A percentile compares a stretch with the other conserved stretches of the same genome.
phyloP scores from a whole-genome alignment of 2,113 vertebrate genomes.

The Gadus macrocephalus region DNA sequence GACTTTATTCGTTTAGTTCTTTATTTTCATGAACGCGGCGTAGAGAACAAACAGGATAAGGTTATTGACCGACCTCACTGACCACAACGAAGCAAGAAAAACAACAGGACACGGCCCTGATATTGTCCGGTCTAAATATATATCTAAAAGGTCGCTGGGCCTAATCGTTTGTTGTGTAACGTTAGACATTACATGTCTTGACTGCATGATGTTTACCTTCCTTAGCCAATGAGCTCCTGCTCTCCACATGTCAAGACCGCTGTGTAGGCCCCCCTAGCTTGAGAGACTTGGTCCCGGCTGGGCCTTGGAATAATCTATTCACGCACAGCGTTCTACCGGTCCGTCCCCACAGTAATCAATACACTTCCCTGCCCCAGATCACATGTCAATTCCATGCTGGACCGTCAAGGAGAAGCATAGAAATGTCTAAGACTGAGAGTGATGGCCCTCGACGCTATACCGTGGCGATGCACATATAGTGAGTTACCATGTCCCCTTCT shows the following conservation, averaged over 20 bases:
- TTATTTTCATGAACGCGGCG: neutral
- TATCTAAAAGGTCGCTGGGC: conserved; percentile 25
- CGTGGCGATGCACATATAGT: too few species aligned
- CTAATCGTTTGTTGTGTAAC: conserved; percentile 32
- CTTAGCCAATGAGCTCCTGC: conserved; percentile 36
- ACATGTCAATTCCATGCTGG: conserved; percentile 61
- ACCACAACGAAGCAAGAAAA: neutral
- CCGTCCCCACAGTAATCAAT: conserved; percentile 65
- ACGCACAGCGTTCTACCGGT: conserved; percentile 43
- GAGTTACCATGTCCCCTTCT: too few species aligned
- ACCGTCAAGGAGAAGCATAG: conserved; percentile 42
- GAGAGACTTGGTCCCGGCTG: conserved; percentile 37
- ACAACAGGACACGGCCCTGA: neutral
- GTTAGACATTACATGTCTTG: conserved; percentile 21
- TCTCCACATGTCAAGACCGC: conserved; percentile 54
- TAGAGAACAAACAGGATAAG: neutral
- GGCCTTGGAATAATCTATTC: conserved; percentile 48
- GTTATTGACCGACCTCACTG: neutral
- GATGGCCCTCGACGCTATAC: conserved; percentile 59
- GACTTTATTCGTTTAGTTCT: neutral
- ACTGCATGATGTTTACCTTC: conserved; percentile 29
- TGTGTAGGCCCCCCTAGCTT: conserved; percentile 11
- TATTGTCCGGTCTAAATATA: conserved; percentile 23
- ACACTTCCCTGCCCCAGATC: conserved; percentile 52
- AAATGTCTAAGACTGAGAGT: conserved; percentile 29